Base-by-base conservation (phyloP, 2,113 vertebrate species). In the Ivindomyrus marchei region DNA sequence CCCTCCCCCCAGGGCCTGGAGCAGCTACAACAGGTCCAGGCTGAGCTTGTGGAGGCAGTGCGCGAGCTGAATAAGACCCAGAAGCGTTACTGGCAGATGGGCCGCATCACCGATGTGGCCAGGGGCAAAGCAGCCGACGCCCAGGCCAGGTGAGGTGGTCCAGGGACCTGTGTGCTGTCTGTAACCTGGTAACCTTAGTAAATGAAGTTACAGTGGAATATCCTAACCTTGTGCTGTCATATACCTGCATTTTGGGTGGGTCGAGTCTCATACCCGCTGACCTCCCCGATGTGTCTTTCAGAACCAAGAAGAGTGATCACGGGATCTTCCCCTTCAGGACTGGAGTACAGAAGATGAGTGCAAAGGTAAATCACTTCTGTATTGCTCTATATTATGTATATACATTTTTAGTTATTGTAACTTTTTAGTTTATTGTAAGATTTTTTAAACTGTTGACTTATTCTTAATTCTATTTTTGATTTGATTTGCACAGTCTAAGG, bases 321-420 rank as follows among this genome's bases (percentile, higher is more conserved):
- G 96, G 97, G 4, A 96, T 98, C 91, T 98, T 98, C 88, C 96
- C 98, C 90, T 97, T 97, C 58, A 97, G 97, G 89, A 93, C 96
- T 89, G 97, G 97, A 80, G 93, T 96, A 90, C 97, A 97, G 15
- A 98, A 98, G 93, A 95, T 97, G 90, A 96, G 95, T 0, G 92
- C 95, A 88, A 98, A 98, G 97, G 98, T 98, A 93, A 36, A 9
- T n/a, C 52, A 53, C 17, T 53, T 53, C 52, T 19, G 52, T 21
- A 21, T 56, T 21, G 21, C 53, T 56, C 19, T 56, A 2, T 56
- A 21, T 56, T 56, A 56, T 56, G 19, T 56, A 21, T 21, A 56
- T 7, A 56, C 53, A 21, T 56, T 7, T 56, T 21, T 56, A 56
- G 53, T 56, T 21, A 19, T 52, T 52, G 15, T 52, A 56, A 21